phyloP scores from a whole-genome alignment of 2,797 vertebrate species.

The Harpagifer antarcticus region DNA sequence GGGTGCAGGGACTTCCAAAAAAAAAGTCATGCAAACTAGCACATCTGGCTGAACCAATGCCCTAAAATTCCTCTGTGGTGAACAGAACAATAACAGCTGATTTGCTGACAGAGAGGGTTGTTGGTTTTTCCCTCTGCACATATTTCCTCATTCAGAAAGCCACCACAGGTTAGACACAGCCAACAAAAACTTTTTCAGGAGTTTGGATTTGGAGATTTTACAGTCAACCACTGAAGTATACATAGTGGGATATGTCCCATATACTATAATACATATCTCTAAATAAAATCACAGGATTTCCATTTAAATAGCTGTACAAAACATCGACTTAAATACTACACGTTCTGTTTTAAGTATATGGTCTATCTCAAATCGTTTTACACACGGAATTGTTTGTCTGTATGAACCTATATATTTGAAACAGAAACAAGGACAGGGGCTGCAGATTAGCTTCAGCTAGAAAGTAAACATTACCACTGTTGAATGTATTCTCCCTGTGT shows the following conservation, averaged over 20 bases:
- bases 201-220: neutral
- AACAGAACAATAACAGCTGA: constrained; percentile 13
- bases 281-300: neutral
- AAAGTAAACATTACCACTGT: neutral
- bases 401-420: neutral
- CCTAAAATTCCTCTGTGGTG: neutral
- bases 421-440: neutral
- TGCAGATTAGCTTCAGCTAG: neutral
- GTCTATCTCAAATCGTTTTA: neutral
- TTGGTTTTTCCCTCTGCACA: constrained; percentile 11
- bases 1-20: neutral
- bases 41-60: constrained; percentile 46
- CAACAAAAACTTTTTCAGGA: neutral
- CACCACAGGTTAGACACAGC: neutral
- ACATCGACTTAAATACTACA: neutral
- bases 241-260: neutral
- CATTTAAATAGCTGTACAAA: neutral
- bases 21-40: constrained; percentile 27
- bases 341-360: neutral
- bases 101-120: constrained; percentile 23
- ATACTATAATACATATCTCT: neutral
- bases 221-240: neutral
- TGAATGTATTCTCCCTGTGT: neutral
- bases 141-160: constrained; percentile 23
- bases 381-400: neutral